A percentile compares a stretch with the other conserved stretches of the same genome.
phyloP scores from a whole-genome alignment of 2,113 vertebrate species.

The Chloebia gouldiae region DNA sequence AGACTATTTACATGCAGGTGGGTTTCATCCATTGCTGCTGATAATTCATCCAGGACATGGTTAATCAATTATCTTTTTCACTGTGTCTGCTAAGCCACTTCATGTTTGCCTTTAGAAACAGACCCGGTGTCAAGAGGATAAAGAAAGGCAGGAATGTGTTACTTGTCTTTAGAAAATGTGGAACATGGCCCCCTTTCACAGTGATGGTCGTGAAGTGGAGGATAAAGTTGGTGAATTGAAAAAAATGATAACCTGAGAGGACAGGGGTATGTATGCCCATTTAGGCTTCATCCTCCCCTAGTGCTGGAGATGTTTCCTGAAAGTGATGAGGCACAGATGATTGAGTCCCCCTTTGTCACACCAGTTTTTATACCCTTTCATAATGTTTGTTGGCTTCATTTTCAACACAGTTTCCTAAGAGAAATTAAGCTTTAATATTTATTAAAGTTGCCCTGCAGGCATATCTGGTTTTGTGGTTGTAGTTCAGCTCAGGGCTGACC shows the following conservation, averaged over 20 bases:
- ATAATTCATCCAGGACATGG: background rate
- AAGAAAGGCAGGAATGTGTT: background rate
- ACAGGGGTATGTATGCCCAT: background rate
- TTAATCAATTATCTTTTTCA: background rate
- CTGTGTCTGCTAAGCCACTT: background rate
- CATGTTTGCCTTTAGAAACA: background rate
- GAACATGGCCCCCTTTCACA: background rate
- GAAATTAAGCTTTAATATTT: background rate
- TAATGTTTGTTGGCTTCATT: background rate
- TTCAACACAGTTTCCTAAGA: background rate
- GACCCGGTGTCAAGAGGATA: background rate
- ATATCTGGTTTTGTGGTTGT: background rate
- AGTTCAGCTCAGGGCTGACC: background rate
- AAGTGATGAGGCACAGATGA: background rate
- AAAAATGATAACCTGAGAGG: background rate
- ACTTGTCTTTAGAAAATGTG: background rate
- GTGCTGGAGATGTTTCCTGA: background rate
- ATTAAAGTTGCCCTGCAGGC: background rate
- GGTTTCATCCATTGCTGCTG: background rate
- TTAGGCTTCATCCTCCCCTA: background rate
- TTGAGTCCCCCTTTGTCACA: background rate
- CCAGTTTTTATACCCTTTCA: background rate
- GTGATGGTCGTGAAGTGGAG: background rate
- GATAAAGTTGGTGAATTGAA: background rate
- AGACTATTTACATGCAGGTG: background rate